Percentiles rank a stretch among this genome's conserved stretches.
Conservation (phyloP, 2,888 invertebrate species). For the Melanophora roralis region DNA sequence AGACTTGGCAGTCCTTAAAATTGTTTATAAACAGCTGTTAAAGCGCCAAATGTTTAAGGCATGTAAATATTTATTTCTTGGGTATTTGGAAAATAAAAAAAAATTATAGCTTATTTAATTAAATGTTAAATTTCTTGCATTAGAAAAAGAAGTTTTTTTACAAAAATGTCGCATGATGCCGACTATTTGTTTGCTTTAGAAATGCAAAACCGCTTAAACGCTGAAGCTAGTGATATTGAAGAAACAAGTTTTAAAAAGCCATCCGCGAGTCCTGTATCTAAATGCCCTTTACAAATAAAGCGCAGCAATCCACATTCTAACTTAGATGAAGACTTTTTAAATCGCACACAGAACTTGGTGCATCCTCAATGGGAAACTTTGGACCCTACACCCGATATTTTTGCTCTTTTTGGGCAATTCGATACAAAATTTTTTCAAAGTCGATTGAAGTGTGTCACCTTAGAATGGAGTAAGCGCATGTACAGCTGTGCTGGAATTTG, state of each 20-base stretch:
- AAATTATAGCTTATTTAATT: no score
- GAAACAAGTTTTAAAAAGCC: constrained; percentile 63
- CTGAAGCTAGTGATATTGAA: constrained; percentile 59
- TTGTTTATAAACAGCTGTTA: no score
- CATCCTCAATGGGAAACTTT: constrained; percentile 83
- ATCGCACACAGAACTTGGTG: constrained; percentile 75
- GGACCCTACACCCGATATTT: constrained; percentile 96
- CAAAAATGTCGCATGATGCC: constrained; percentile 69
- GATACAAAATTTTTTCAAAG: constrained; percentile 91
- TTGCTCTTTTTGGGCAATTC: constrained; percentile 90
- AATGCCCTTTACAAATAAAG: constrained; percentile 55
- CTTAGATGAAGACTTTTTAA: constrained; percentile 68
- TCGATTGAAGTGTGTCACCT: constrained; percentile 85
- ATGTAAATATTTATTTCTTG: no score
- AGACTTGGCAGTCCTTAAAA: no score
- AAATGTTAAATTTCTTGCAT: neutral
- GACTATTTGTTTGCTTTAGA: constrained; percentile 70
- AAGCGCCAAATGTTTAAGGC: no score
- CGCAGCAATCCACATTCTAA: constrained; percentile 67
- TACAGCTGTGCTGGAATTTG: constrained; percentile 81
- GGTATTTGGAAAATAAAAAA: no score
- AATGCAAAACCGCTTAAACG: constrained; percentile 68
- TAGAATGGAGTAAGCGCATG: constrained; percentile 98
- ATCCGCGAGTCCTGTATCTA: constrained; percentile 25
- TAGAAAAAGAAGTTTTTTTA: neutral